Base-by-base conservation (phyloP, 2,888 invertebrate species). In the Brachyopa scutellaris region DNA sequence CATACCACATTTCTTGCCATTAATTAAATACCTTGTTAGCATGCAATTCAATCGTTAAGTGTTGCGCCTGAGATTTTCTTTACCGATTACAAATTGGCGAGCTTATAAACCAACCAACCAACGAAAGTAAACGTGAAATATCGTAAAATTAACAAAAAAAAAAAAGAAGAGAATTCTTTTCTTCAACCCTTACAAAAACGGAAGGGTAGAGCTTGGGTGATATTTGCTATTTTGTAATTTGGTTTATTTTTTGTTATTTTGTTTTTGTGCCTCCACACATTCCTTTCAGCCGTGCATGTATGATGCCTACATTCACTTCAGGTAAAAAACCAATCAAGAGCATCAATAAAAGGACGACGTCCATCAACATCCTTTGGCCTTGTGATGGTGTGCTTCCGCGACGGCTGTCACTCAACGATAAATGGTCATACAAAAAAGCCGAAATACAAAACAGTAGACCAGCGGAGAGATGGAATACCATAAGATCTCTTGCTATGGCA, bases 291-390 rank as follows among this genome's bases (percentile, higher is more conserved):
- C 2, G 2, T 49, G 29, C 19, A 59, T 66, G 76, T 42, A 76
- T 82, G 80, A 77, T 77, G 82, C 72, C 77, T 77, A 33, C 61
- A 82, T 72, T 76, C 49, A 26, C 33, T 21, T 29, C 84, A 88
- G 88, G 88, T 88, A 89, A 88, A 88, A n/a, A 89, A 89, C 88
- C 89, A 89, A 89, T 89, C 89, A 89, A 88, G 88, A 88, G 87
- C 89, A 89, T 89, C 89, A 89, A 89, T 89, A 89, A 89, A 89
- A 89, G 87, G 88, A 82, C 77, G 88, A 88, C 89, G 89, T 89
- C 89, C 89, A 89, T 89, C 89, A 89, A 87, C 87, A 72, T 72
- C 47, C 67, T 70, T 70, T 59, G 57, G 49, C 23, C 59, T 57
- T 80, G n/a, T 64, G 69, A 49, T 13, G 51, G 66, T 42, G 33